These are phyloP conservation scores for Calosoma granatense DNA, from an alignment of 1,140 invertebrate species.

Conservation along the genomic window DNA sequence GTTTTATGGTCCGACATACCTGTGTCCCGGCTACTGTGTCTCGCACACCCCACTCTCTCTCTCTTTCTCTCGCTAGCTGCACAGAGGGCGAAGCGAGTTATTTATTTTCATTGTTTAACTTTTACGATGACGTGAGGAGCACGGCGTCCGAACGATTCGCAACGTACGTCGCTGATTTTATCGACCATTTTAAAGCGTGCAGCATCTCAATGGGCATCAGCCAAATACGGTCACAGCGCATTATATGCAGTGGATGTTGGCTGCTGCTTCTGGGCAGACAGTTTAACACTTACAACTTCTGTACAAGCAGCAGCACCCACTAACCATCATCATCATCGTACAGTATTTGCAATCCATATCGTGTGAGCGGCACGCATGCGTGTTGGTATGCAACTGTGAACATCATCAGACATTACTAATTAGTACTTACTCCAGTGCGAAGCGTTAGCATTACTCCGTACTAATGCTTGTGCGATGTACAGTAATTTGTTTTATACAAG, in stretches of 20 bases:
- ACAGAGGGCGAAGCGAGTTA: neutral
- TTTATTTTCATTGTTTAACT: constrained; percentile 8
- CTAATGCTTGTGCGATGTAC: too few species aligned
- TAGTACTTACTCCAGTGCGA: too few species aligned
- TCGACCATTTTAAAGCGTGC: neutral
- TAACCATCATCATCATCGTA: too few species aligned
- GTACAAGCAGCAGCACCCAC: too few species aligned
- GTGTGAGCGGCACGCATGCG: too few species aligned
- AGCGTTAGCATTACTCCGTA: too few species aligned
- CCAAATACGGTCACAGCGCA: neutral
- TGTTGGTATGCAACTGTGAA: too few species aligned
- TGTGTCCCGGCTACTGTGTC: neutral
- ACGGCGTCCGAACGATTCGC: neutral
- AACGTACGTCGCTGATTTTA: neutral
- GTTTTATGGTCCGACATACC: neutral
- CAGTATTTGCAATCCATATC: too few species aligned
- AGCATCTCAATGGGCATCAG: neutral
- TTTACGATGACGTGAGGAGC: constrained; percentile 4
- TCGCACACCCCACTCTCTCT: too few species aligned
- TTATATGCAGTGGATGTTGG: neutral
- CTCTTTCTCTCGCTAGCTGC: too few species aligned
- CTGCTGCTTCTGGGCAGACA: neutral
- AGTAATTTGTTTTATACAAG: too few species aligned
- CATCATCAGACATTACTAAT: too few species aligned
- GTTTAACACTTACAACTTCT: neutral